Base-by-base conservation (phyloP, 2,888 invertebrate species). In the Pardosa pseudoannulata region DNA sequence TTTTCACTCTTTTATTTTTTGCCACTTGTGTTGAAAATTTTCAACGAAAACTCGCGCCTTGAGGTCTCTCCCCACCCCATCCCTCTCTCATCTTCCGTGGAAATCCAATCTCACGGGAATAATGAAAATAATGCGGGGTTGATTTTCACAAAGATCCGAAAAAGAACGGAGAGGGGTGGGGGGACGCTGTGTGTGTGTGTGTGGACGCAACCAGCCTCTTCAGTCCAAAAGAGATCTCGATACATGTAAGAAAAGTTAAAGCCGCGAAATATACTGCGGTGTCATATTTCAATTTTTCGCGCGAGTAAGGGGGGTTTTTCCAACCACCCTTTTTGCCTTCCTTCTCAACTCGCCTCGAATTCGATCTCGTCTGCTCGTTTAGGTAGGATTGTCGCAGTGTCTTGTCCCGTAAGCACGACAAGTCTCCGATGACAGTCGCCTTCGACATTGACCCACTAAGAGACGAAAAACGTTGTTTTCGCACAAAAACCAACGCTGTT, bases 391-490 rank as follows among this genome's bases (percentile, higher is more conserved):
- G 70, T 70, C 36, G 70, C 39, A 3, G 56, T 56, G 56, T 56
- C 56, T 56, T 56, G 56, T 56, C 23, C 23, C 23, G 23, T 56
- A 56, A 23, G 23, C 23, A 23, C 19, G 56, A n/a, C 56, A 41
- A 70, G 70, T 41, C 41, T 70, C 70, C 39, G 39, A 70, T 41
- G 41, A 19, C 39, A 13, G 27, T 71, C 13, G 27, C 28, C 29
- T 70, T 82, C 81, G 81, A 82, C 81, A 82, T 82, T 82, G 81
- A 82, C 81, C 81, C 75, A 82, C 70, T 81, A 73, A 81, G 64
- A 72, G 16, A 64, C n/a, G 23, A 41, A 64, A 5, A 13, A 39
- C 39, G 19, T 79, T 79, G 79, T 79, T 79, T 74, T 79, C 56
- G 71, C 39, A 64, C 36, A 72, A 79, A 71, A 79, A 79, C 29